These are phyloP conservation scores for Oophaga sylvatica DNA, from an alignment of 2,797 vertebrate genomes.

Conservation along the genomic window DNA sequence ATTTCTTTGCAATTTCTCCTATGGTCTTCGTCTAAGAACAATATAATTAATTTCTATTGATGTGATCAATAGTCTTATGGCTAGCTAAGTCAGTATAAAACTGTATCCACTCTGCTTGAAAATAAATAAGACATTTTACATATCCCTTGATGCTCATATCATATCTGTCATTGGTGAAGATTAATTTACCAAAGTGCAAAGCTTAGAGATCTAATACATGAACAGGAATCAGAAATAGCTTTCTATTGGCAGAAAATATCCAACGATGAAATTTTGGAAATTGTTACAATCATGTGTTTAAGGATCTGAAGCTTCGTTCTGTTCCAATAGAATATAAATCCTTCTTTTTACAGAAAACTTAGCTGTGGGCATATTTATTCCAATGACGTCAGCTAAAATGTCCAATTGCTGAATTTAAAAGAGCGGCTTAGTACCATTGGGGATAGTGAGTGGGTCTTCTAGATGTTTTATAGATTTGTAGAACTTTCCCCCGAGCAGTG, in stretches of 20 bases:
- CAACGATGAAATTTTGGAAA: background rate
- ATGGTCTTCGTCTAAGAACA: background rate
- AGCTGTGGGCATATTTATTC: background rate
- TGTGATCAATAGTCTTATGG: background rate
- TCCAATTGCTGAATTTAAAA: background rate
- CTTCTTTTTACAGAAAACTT: background rate
- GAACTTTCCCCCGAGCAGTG: background rate
- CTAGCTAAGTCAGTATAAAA: background rate
- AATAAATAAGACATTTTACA: constrained; percentile 5
- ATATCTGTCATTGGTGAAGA: background rate
- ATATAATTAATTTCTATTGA: background rate
- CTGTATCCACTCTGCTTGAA: background rate
- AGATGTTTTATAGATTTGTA: background rate
- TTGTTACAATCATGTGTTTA: constrained; percentile 6
- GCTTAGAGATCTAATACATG: background rate
- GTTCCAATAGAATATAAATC: no score
- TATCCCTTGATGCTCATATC: background rate
- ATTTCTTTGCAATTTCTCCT: background rate
- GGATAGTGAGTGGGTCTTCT: background rate
- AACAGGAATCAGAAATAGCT: constrained; percentile 13
- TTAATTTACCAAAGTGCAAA: background rate
- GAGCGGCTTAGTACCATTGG: background rate
- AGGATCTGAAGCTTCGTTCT: constrained; percentile 8
- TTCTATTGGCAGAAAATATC: background rate
- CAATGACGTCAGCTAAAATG: background rate